Percentiles rank a stretch among this genome's conserved stretches.
phyloP scores from a whole-genome alignment of 2,113 vertebrate genomes.

The Euleptes europaea region DNA sequence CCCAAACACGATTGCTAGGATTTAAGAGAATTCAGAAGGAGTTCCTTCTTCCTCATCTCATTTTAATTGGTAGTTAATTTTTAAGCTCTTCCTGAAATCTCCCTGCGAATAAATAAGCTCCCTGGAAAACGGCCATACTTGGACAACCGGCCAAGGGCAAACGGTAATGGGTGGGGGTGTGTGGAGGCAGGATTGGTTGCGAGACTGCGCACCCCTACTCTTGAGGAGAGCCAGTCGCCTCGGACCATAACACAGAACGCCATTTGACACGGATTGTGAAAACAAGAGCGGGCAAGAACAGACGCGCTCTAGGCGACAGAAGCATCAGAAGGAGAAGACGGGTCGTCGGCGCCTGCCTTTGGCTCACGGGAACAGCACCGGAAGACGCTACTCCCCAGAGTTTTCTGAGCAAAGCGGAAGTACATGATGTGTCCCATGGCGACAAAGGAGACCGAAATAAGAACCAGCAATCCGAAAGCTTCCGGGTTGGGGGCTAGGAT shows the following conservation, averaged over 20 bases:
- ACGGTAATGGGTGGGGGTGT: background rate
- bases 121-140: conserved; percentile 60
- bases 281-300: conserved; percentile 5
- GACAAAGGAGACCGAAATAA: conserved; percentile 97
- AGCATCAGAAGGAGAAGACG: conserved; percentile 47
- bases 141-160: background rate
- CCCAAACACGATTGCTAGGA: background rate
- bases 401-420: conserved; percentile 92
- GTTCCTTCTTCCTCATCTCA: background rate
- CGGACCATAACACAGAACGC: conserved; percentile 12
- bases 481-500: conserved; percentile 96
- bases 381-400: conserved; percentile 84
- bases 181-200: background rate
- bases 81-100: conserved; percentile 26
- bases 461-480: conserved; percentile 93
- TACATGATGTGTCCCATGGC: conserved; percentile 96
- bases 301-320: conserved; percentile 67
- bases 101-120: conserved; percentile 29
- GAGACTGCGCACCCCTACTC: background rate
- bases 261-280: background rate
- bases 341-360: conserved; percentile 56
- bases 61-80: background rate
- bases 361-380: conserved; percentile 79
- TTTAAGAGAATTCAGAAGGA: background rate
- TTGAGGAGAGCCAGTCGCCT: conserved; percentile 1